Percentiles rank a stretch among this genome's conserved stretches.
Evolutionary conservation across 2,113 vertebrate genomes (phyloP).

Genomic region (Peromyscus leucopus): DNA sequence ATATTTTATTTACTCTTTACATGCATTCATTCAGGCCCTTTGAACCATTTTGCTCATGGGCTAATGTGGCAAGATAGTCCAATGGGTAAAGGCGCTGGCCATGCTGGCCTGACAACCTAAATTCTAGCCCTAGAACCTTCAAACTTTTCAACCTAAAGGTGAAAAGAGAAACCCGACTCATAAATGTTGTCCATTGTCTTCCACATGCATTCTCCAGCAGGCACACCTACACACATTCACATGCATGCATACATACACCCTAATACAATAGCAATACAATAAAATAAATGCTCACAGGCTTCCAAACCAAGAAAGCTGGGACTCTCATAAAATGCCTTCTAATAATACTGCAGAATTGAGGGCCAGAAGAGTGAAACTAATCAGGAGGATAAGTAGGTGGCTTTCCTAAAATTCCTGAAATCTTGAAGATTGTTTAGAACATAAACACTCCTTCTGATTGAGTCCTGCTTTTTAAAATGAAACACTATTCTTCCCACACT

Average conservation of each 20-base stretch:
- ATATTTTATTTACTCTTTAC: not conserved
- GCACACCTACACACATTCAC: not conserved
- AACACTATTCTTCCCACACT: not conserved
- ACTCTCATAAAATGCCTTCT: not conserved
- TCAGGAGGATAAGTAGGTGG: rapidly evolving
- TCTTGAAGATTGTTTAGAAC: not conserved
- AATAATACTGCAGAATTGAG: rapidly evolving
- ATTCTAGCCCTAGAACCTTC: too few species aligned
- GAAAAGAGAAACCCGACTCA: not conserved
- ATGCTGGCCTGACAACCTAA: too few species aligned
- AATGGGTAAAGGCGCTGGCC: not conserved
- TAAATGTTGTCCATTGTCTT: not conserved
- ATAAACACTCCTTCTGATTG: not conserved
- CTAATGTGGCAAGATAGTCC: not conserved
- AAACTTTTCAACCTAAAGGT: not conserved
- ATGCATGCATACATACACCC: not conserved
- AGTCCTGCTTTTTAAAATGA: not conserved
- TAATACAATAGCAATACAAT: not conserved
- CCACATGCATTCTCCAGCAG: not conserved
- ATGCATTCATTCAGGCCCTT: not conserved
- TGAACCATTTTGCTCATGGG: not conserved
- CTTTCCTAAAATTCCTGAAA: not conserved
- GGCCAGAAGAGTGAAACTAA: rapidly evolving
- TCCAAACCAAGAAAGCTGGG: not conserved
- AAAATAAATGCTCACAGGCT: not conserved